A percentile compares a stretch with the other conserved stretches of the same genome.
phyloP scores from a whole-genome alignment of 2,797 vertebrate species.

The Lutjanus argentimaculatus region DNA sequence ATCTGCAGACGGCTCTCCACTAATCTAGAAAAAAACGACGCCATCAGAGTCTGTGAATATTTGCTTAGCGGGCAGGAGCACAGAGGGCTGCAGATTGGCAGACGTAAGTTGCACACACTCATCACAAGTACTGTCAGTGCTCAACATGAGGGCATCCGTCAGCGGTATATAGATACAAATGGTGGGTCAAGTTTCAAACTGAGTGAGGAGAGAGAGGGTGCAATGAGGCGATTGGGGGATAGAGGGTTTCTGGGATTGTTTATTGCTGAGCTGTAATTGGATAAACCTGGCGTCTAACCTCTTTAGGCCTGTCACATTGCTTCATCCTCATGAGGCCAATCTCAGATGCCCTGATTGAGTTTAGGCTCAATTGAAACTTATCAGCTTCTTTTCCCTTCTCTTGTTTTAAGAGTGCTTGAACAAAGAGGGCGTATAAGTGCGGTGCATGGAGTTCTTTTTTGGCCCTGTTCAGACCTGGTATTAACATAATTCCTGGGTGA shows the following conservation, averaged over 20 bases:
- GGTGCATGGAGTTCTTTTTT: constrained; percentile 15
- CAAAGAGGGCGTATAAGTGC: constrained; percentile 28
- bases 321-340: constrained; percentile 81
- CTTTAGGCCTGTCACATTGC: constrained; percentile 84
- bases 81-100: constrained; percentile 55
- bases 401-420: constrained; percentile 52
- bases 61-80: constrained; percentile 69
- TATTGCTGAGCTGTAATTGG: constrained; percentile 84
- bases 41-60: constrained; percentile 75
- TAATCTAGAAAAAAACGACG: constrained; percentile 73
- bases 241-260: constrained; percentile 77
- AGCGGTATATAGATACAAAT: constrained; percentile 68
- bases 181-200: constrained; percentile 77
- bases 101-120: constrained; percentile 56
- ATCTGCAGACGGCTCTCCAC: constrained; percentile 73
- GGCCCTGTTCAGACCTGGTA: too few species aligned
- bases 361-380: constrained; percentile 81
- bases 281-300: constrained; percentile 81
- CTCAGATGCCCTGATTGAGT: constrained; percentile 78
- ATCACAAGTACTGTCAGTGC: constrained; percentile 67
- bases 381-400: constrained; percentile 44
- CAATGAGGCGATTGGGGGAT: constrained; percentile 64
- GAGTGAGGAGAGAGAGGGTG: constrained; percentile 55
- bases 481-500: too few species aligned
- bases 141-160: constrained; percentile 61